These are phyloP conservation scores for Cartodere bifasciata DNA, from an alignment of 2,888 invertebrate genomes.

Conservation along the genomic window DNA sequence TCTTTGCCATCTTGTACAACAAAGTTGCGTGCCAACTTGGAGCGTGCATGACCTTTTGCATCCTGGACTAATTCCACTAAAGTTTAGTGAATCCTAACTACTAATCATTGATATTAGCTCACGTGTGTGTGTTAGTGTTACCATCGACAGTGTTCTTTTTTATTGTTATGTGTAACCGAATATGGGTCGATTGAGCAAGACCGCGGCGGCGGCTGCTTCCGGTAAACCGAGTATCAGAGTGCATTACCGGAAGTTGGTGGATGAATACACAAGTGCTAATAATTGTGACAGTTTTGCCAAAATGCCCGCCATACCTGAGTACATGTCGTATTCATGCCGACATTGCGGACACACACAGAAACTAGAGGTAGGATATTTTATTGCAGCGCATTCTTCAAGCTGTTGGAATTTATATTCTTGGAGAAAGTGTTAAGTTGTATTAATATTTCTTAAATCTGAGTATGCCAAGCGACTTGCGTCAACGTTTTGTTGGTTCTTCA, in stretches of 20 bases:
- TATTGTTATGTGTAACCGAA: constrained; percentile 8
- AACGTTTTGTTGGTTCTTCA: too few relatives aligned
- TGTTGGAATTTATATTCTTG: too few relatives aligned
- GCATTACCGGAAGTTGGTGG: constrained; percentile 45
- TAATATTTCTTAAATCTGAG: too few relatives aligned
- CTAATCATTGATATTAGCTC: constrained; percentile 5
- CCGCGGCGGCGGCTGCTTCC: too few relatives aligned
- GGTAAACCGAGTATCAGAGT: constrained; percentile 41
- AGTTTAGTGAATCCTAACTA: neutral
- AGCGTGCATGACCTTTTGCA: too few relatives aligned
- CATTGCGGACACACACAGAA: constrained; percentile 48
- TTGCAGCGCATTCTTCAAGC: too few relatives aligned
- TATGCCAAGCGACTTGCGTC: too few relatives aligned
- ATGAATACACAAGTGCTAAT: constrained; percentile 38
- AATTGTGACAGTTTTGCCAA: constrained; percentile 28
- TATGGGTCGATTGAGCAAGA: constrained; percentile 42
- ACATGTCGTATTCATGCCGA: constrained; percentile 46
- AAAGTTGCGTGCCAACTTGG: too few relatives aligned
- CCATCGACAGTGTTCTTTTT: constrained; percentile 8
- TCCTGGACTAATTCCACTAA: neutral
- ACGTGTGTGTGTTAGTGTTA: constrained; percentile 14
- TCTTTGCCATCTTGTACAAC: too few relatives aligned
- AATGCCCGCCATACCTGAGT: constrained; percentile 41
- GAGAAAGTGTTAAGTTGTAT: too few relatives aligned
- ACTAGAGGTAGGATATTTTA: constrained; percentile 44